Evolutionary conservation across 1,140 invertebrate species (phyloP).

Genomic region (Caerostris extrusa): DNA sequence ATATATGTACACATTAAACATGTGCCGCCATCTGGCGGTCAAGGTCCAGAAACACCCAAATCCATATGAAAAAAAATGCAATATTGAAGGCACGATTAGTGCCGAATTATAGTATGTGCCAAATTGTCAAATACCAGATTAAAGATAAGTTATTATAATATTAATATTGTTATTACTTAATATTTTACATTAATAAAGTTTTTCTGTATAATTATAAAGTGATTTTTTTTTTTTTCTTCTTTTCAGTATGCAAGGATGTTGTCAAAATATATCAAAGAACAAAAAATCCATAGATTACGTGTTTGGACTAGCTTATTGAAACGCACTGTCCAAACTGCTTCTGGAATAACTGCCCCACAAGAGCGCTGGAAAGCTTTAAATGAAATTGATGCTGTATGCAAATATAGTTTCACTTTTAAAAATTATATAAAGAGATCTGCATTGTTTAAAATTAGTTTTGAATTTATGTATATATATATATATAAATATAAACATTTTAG

Average conservation of each 20-base stretch:
- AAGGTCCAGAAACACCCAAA: no score
- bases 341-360: conserved; percentile 89
- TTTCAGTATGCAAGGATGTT: conserved; percentile 89
- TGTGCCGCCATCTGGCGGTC: no score
- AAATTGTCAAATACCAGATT: no score
- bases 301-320: conserved; percentile 99
- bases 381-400: conserved; percentile 96
- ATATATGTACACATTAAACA: no score
- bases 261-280: conserved; percentile 91
- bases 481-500: no score
- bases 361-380: conserved; percentile 98
- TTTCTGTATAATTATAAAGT: not conserved
- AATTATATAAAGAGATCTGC: not conserved
- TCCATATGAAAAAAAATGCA: no score
- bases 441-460: no score
- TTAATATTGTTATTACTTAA: not conserved
- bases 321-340: conserved; percentile 97
- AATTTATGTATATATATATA: no score
- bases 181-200: not conserved
- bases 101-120: no score
- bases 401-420: not conserved
- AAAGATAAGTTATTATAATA: not conserved
- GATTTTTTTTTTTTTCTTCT: not conserved
- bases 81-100: no score
- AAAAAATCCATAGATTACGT: conserved; percentile 93